phyloP scores from a whole-genome alignment of 2,888 invertebrate species.

The Heteropelma amictum region DNA sequence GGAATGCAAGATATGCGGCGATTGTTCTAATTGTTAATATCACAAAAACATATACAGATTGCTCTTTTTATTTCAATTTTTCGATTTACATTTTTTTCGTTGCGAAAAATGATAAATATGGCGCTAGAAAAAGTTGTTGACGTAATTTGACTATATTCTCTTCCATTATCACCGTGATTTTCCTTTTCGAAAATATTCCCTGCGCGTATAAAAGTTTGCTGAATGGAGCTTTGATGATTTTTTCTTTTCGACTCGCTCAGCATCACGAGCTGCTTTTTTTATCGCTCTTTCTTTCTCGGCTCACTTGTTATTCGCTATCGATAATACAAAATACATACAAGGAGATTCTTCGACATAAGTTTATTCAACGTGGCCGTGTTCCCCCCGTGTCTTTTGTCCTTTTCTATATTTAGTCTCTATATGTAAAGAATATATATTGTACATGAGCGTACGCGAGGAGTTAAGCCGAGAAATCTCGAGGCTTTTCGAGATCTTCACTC shows the following conservation, averaged over 20 bases:
- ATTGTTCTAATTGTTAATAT: too few relatives aligned
- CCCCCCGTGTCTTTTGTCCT: constrained; percentile 25
- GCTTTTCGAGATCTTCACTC: constrained; percentile 41
- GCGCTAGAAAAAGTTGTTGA: too few relatives aligned
- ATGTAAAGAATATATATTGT: constrained; percentile 42
- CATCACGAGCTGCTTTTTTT: not conserved
- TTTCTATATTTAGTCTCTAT: constrained; percentile 45
- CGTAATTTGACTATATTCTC: too few relatives aligned
- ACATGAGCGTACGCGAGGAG: not conserved
- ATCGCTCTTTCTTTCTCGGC: not conserved
- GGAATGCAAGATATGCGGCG: too few relatives aligned
- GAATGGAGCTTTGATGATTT: too few relatives aligned
- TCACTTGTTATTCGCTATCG: constrained; percentile 48
- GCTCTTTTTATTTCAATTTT: too few relatives aligned
- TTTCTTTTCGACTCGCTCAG: not conserved
- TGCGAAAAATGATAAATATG: too few relatives aligned
- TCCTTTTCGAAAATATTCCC: too few relatives aligned
- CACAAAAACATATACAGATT: too few relatives aligned
- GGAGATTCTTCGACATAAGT: constrained; percentile 27
- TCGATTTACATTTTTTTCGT: too few relatives aligned
- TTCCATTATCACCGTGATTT: too few relatives aligned
- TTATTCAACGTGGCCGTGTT: constrained; percentile 51
- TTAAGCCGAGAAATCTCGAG: constrained; percentile 27
- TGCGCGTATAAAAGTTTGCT: too few relatives aligned
- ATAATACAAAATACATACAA: constrained; percentile 42